These are phyloP conservation scores for Heteromurus nitidus DNA, from an alignment of 2,888 invertebrate species.

Conservation along the genomic window DNA sequence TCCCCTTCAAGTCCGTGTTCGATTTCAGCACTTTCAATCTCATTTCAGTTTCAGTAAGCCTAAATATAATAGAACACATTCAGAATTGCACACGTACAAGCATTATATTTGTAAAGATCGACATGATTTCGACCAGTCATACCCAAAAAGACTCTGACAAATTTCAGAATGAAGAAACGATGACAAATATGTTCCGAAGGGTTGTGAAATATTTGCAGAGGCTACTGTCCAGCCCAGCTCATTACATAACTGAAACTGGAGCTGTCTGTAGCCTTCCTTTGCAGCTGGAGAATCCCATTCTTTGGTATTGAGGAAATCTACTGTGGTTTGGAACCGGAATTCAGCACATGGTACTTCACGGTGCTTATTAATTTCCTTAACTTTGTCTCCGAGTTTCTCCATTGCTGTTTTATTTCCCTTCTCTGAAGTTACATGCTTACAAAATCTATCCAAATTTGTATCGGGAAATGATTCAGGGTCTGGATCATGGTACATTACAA, in stretches of 20 bases:
- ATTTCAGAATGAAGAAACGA: constrained; percentile 54
- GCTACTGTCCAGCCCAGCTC: constrained; percentile 60
- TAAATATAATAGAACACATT: too few relatives aligned
- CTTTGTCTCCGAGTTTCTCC: constrained; percentile 40
- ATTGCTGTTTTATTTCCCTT: constrained; percentile 11
- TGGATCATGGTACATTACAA: constrained; percentile 57
- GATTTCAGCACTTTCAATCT: constrained; percentile 42
- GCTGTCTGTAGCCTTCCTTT: constrained; percentile 49
- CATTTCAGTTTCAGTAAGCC: constrained; percentile 57
- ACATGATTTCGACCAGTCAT: not conserved
- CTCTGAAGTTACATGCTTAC: constrained; percentile 22
- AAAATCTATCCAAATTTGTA: constrained; percentile 46
- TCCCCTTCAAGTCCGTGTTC: constrained; percentile 52
- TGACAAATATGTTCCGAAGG: constrained; percentile 51
- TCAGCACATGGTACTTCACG: constrained; percentile 47
- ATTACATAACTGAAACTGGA: constrained; percentile 60
- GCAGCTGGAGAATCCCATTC: constrained; percentile 55
- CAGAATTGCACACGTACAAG: too few relatives aligned
- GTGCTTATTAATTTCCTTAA: constrained; percentile 52
- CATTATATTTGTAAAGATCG: too few relatives aligned
- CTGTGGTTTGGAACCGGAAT: constrained; percentile 54
- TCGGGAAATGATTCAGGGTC: constrained; percentile 52
- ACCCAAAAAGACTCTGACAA: constrained; percentile 58
- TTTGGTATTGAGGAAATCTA: constrained; percentile 27
- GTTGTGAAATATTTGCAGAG: constrained; percentile 46